A percentile compares a stretch with the other conserved stretches of the same genome.
Conservation (phyloP, 2,888 invertebrate species). For the Lysandra coridon region DNA sequence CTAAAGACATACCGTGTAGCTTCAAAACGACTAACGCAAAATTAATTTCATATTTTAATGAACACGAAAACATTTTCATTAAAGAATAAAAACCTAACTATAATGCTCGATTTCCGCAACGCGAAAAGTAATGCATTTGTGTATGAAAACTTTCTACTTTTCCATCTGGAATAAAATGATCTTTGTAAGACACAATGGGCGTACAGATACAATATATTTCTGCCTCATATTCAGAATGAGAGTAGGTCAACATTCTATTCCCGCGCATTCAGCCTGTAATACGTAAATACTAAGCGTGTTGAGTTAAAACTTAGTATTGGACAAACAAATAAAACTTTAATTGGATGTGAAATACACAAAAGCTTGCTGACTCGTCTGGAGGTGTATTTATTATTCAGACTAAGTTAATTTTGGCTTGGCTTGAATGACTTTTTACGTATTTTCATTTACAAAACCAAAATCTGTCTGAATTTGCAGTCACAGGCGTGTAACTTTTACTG, state of each 20-base stretch:
- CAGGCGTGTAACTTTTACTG: background rate
- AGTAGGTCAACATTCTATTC: conserved; percentile 42
- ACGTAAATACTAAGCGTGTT: conserved; percentile 28
- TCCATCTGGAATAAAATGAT: conserved; percentile 42
- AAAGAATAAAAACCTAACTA: conserved; percentile 20
- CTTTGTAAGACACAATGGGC: conserved; percentile 42
- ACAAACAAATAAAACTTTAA: background rate
- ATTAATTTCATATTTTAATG: conserved; percentile 29
- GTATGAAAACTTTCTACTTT: conserved; percentile 33
- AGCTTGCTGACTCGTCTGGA: background rate
- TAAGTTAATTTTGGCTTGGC: background rate
- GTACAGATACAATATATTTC: conserved; percentile 43
- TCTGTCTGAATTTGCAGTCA: background rate
- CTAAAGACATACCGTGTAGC: background rate
- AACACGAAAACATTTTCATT: conserved; percentile 27
- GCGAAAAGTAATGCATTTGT: conserved; percentile 36
- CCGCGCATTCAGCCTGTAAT: conserved; percentile 26
- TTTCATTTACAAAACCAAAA: background rate
- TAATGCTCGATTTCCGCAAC: conserved; percentile 20
- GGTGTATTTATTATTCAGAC: background rate
- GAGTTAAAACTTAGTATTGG: conserved; percentile 24
- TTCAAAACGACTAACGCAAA: background rate
- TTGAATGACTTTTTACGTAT: background rate
- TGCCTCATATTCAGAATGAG: conserved; percentile 40
- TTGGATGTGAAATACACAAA: background rate